A percentile compares a stretch with the other conserved stretches of the same genome.
phyloP scores from a whole-genome alignment of 2,888 invertebrate species.

The Rhingia campestris region DNA sequence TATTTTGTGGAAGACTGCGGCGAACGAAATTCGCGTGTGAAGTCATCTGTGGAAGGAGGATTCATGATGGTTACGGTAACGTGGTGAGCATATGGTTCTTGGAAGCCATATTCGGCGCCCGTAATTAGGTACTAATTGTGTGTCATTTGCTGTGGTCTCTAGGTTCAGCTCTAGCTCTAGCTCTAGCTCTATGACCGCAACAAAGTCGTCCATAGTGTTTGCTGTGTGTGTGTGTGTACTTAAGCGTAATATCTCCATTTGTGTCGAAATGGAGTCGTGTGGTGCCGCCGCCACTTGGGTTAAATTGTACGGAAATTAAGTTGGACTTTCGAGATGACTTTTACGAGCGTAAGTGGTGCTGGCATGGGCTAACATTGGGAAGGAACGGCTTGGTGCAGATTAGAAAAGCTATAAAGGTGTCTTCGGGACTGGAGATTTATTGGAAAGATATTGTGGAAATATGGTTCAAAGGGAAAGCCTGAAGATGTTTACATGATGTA shows the following conservation, averaged over 20 bases:
- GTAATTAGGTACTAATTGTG: slow-evolving; percentile 67
- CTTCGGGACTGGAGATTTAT: slow-evolving; percentile 1
- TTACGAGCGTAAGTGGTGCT: slow-evolving; percentile 6
- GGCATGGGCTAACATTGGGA: not conserved
- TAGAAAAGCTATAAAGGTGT: not conserved
- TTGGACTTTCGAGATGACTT: slow-evolving; percentile 22
- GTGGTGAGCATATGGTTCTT: slow-evolving; percentile 39
- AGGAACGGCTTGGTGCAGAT: not conserved
- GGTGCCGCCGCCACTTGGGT: not conserved
- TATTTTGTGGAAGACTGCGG: not conserved
- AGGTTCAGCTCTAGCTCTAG: slow-evolving; percentile 28
- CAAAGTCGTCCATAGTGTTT: slow-evolving; percentile 21
- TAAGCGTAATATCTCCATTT: slow-evolving; percentile 13
- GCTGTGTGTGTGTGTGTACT: not conserved
- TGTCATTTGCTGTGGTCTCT: slow-evolving; percentile 18
- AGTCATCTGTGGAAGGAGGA: slow-evolving; percentile 52
- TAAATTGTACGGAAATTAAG: slow-evolving; percentile 24
- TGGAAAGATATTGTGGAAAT: too few species aligned
- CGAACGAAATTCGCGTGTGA: slow-evolving; percentile 59
- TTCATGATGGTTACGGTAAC: slow-evolving; percentile 62
- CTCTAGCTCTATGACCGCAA: slow-evolving; percentile 49
- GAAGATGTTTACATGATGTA: too few species aligned
- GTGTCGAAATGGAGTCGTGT: slow-evolving; percentile 1
- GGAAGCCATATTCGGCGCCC: slow-evolving; percentile 46
- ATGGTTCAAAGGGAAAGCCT: too few species aligned